Conservation (phyloP, 1,140 invertebrate species). For the Micrasema longulum region DNA sequence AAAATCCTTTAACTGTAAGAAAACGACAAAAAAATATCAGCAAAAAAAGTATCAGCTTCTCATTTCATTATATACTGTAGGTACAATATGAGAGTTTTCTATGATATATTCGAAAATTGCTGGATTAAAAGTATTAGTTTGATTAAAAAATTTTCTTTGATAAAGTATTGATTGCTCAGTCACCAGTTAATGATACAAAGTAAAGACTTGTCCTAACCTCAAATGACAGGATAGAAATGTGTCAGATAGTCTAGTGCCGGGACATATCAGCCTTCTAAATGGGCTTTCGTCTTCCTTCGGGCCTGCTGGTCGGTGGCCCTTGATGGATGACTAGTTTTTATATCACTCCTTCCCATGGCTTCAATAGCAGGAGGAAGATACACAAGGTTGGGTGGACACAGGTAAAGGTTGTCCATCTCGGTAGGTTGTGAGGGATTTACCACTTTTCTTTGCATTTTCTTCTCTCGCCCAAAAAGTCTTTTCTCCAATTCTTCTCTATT, state of each 20-base stretch:
- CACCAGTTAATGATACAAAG: too few species aligned
- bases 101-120: too few species aligned
- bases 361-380: conserved; percentile 20
- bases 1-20: too few species aligned
- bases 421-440: conserved; percentile 53
- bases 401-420: neutral
- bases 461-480: conserved; percentile 49
- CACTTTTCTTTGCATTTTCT: conserved; percentile 50
- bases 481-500: conserved; percentile 53
- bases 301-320: conserved; percentile 22
- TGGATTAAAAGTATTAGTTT: too few species aligned
- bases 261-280: conserved; percentile 36
- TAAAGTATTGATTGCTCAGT: too few species aligned
- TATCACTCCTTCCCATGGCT: conserved; percentile 34
- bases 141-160: too few species aligned
- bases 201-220: too few species aligned
- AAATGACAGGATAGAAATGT: conserved; percentile 5
- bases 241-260: conserved; percentile 11
- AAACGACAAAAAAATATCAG: too few species aligned
- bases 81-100: too few species aligned
- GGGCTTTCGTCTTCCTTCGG: conserved; percentile 35
- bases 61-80: too few species aligned
- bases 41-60: too few species aligned
- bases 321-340: conserved; percentile 40
- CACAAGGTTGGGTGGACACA: neutral